Base-by-base conservation (phyloP, 1,140 invertebrate genomes). In the Euura saliciscinereae region DNA sequence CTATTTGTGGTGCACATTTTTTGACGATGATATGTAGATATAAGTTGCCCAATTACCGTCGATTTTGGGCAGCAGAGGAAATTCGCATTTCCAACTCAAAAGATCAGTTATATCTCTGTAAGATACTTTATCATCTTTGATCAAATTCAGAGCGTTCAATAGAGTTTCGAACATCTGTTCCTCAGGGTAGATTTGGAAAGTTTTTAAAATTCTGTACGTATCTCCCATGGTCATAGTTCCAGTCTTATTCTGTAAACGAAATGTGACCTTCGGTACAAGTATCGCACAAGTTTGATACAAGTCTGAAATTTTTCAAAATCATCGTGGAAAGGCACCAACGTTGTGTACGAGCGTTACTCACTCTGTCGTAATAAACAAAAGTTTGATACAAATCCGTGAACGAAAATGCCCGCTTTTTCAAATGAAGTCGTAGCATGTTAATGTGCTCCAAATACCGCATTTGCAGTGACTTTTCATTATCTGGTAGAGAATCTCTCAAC, bases 81-180 rank as follows among this genome's bases (percentile, higher is more conserved):
- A 79, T 8, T 71, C 65, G 44, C 66, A 73, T 65, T 73, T 80
- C 73, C 74, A 79, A 46, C 80, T 80, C 59, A 81, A 72, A 66
- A 81, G 76, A 66, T 80, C 69, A 4, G 80, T 45, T 11, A 78
- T 71, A 42, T 78, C 10, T 28, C 43, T 71, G 11, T 78, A 81
- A 66, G 78, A 65, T 6, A 81, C 8, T 46, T 66, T 71, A 43
- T 71, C 42, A 6, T 75, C 45, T 28, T 70, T 70, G 4, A 73
- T 72, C 51, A 78, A 75, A 44, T 71, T 66, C 8, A 78, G 75
- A 10, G 71, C 69, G 28, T 77, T 73, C 28, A 81, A 71, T 44
- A 81, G 67, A 43, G 73, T 70, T 43, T 42, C 43, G 10, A 81
- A 74, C 45, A 71, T 59, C 46, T 66, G 6, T 68, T 66, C 65